Base-by-base conservation (phyloP, 2,888 invertebrate species). In the Stenoptilia bipunctidactyla region DNA sequence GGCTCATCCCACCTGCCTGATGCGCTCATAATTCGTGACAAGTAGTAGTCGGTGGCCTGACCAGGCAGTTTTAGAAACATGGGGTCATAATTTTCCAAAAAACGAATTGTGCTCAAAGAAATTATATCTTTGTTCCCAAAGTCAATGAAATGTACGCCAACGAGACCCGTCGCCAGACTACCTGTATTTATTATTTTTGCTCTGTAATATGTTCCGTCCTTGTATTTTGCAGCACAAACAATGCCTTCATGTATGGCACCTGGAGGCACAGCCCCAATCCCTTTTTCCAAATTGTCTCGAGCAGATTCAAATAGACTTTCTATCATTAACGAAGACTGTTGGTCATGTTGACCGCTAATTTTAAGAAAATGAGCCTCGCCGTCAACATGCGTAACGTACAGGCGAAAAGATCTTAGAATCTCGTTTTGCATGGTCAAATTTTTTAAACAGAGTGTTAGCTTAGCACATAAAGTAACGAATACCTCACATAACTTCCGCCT, bases 311-410 rank as follows among this genome's bases (percentile, higher is more conserved):
- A 79, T 35, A 82, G 51, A 41, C 82, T 83, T 56, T 90, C 89
- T 36, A 90, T 67, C 58, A 82, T 79, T 40, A 86, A 59, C 1
- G 87, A 84, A 34, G 85, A 66, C 44, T 77, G 73, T 52, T 87
- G 86, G 53, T 90, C 88, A 0, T 85, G 71, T 66, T 92, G 92
- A 15, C 91, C 92, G 80, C 88, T 90, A 58, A 93, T 79, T 74
- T 88, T 90, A 44, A 93, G 68, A 58, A 90, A 89, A 42, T 87
- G 87, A 20, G 89, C 89, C 45, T 89, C 88, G 38, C 87, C 86
- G 56, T 91, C 91, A 46, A 92, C 85, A 71, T 88, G 87, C 45
- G 91, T 91, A 55, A 90, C 86, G 50, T 76, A 85, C 37, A 88
- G 68, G 34, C 66, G 66, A 68, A 80, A 77, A 56, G 66, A 51